Evolutionary conservation across 2,113 vertebrate genomes (phyloP), one percentile per base, ranked within the genome.

Genomic region (Dasypus novemcinctus): DNA sequence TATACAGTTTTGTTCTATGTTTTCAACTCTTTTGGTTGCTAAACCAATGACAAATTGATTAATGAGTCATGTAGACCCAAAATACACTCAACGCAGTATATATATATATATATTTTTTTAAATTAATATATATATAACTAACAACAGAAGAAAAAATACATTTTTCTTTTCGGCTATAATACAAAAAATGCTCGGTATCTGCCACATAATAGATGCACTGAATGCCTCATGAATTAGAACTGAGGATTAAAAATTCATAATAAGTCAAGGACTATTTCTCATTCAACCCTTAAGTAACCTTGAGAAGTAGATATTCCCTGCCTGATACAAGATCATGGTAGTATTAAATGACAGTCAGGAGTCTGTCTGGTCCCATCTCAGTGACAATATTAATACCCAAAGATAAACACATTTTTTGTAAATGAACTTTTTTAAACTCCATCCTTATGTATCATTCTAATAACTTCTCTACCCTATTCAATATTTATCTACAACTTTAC

Each of bases 211-310:
- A 95, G 52, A 81, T n/a, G 90, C 2, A 89, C 12, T 75, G 80
- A 72, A 78, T 84, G 21, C 12, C 69, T 93, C 7, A n/a, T 83
- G 29, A 94, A 81, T 83, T 87, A 93, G n/a, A n/a, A 85, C 96
- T 87, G 94, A 83, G 4, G 4, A 27, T 76, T 90, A 90, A 79
- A 95, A 63, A 27, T 75, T 89, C 46, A 46, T 84, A 90, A 7
- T 84, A 41, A 59, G 11, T 68, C 52, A 84, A 36, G 43, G 8
- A 61, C 59, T 92, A 11, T 23, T 95, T 90, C 52, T 80, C 3
- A 43, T 80, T 83, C 87, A 80, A 94, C 66, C 21, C 23, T 93
- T 84, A n/a, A 63, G 61, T 49, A 64, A 69, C 17, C n/a, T 43
- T 96, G 33, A 90, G 33, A 76, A 13, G 36, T 49, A 82, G 17